These are phyloP conservation scores for Rhodeus uyekii DNA, from an alignment of 2,797 vertebrate genomes.

Conservation along the genomic window DNA sequence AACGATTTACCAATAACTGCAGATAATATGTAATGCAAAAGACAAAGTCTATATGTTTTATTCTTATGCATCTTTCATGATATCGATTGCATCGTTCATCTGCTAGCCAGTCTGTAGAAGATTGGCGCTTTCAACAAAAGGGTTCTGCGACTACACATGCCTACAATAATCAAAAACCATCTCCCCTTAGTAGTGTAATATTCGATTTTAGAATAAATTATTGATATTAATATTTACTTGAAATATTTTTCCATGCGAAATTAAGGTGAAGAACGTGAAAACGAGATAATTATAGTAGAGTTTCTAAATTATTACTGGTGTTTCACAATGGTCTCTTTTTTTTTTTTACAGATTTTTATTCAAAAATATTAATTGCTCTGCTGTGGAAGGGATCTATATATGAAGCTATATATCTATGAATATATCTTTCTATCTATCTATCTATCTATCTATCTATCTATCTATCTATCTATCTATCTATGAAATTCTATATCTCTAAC, in stretches of 20 bases:
- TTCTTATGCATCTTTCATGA: conserved; percentile 56
- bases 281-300: not conserved
- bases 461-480: too few relatives aligned
- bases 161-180: not conserved
- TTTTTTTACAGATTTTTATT: too few relatives aligned
- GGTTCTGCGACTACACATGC: not conserved
- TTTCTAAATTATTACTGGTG: not conserved
- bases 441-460: too few relatives aligned
- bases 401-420: too few relatives aligned
- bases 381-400: too few relatives aligned
- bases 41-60: not conserved
- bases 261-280: not conserved
- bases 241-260: not conserved
- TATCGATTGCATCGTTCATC: conserved; percentile 26
- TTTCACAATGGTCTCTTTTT: too few relatives aligned
- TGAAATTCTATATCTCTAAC: too few relatives aligned
- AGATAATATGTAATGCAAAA: not conserved
- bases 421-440: too few relatives aligned
- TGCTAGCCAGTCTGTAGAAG: not conserved
- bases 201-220: not conserved
- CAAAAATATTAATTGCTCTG: too few relatives aligned
- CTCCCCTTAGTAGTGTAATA: too few relatives aligned
- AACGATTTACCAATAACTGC: not conserved
- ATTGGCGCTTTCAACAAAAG: not conserved
- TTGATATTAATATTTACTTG: not conserved